A percentile compares a stretch with the other conserved stretches of the same genome.
These are phyloP conservation scores for Eulemur rubriventer DNA, from an alignment of 2,797 vertebrate genomes.

Conservation along the genomic window DNA sequence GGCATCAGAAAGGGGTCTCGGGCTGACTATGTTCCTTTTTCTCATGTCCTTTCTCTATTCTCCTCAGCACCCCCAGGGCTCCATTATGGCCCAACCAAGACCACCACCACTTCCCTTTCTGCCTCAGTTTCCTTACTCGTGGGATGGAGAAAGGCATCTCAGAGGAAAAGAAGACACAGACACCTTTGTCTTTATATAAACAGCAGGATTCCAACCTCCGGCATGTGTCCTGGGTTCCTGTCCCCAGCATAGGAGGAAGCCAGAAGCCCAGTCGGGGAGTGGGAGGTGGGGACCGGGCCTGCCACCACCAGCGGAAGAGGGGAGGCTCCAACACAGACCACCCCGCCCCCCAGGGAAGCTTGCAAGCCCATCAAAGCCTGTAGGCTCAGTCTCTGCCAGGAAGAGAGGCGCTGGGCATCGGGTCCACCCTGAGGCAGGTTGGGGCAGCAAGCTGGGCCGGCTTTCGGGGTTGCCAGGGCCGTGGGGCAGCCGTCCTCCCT, in stretches of 20 bases:
- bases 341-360: neutral
- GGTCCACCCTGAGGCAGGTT: neutral
- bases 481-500: neutral
- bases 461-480: neutral
- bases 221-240: neutral
- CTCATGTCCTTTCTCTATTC: neutral
- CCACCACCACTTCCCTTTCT: neutral
- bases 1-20: neutral
- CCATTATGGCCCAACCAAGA: neutral
- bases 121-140: neutral
- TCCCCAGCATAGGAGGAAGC: neutral
- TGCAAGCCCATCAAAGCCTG: neutral
- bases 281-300: too few relatives aligned
- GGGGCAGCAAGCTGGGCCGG: neutral
- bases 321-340: neutral
- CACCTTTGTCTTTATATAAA: neutral
- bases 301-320: neutral
- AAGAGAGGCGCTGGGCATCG: neutral
- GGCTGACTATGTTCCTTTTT: neutral
- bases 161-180: neutral
- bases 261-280: neutral
- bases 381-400: neutral
- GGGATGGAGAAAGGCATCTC: neutral
- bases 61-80: neutral
- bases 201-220: neutral